These are phyloP conservation scores for Donacobius atricapilla DNA, from an alignment of 2,113 vertebrate species.

Conservation along the genomic window DNA sequence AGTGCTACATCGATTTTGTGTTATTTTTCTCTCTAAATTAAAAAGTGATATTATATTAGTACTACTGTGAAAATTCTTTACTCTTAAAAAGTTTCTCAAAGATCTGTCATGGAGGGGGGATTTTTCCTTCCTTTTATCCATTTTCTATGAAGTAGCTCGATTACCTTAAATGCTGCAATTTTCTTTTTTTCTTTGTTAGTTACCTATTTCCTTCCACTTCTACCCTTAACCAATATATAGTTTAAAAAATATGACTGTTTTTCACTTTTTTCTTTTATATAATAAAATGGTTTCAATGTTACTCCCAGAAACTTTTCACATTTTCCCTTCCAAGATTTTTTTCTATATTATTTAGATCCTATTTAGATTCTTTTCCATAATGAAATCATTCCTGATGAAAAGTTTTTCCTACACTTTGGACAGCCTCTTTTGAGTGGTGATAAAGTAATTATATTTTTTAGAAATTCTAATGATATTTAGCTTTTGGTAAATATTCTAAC, in stretches of 20 bases:
- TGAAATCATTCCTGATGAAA: background rate
- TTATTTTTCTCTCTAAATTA: background rate
- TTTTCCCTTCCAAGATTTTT: background rate
- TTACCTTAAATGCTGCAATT: background rate
- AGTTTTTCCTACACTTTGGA: background rate
- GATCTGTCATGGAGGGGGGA: background rate
- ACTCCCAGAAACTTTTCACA: background rate
- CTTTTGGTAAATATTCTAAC: background rate
- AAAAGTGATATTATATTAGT: background rate
- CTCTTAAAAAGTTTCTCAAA: background rate
- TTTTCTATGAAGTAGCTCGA: background rate
- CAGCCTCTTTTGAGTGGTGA: background rate
- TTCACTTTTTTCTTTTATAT: background rate
- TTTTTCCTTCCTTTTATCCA: background rate
- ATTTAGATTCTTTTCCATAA: background rate
- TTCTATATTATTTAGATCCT: background rate
- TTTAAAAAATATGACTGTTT: background rate
- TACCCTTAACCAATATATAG: background rate
- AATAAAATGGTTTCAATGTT: background rate
- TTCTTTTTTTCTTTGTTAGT: background rate
- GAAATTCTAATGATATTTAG: background rate
- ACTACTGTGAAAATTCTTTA: background rate
- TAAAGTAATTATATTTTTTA: background rate
- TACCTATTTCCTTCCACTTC: background rate
- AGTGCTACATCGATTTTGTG: background rate